Evolutionary conservation across 2,113 vertebrate species (phyloP), one percentile per base, ranked within the genome.

Genomic region (Rhagologus leucostigma): DNA sequence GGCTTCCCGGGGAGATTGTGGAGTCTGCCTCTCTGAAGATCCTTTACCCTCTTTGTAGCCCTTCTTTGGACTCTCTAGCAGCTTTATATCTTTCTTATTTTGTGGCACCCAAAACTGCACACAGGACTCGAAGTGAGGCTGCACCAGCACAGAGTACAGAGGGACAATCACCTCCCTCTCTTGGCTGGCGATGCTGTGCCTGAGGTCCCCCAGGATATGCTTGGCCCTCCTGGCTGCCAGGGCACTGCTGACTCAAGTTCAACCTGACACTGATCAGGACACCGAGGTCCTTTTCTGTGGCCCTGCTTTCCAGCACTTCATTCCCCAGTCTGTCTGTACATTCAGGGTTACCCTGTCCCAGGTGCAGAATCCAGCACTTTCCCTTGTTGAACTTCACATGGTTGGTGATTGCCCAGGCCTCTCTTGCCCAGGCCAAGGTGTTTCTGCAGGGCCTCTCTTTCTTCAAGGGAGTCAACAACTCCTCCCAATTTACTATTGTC

Each of bases 171-270:
- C 11, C 16, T 59, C 27, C 17, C 22, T 68, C 1, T 1, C 11
- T 11, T 10, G 7, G 17, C 32, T 68, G 32, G 44, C 0, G 0
- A 18, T 32, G 21, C 26, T 68, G 37, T 50, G 18, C 35, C 30
- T 41, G 32, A 33, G 52, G 52, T 11, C 4, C 9, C 13, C 2
- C 26, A 41, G 24, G 30, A 32, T 7, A 23, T 0, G 5, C 4
- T 35, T 75, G 20, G 35, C 13, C 30, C 26, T 75, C 35, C 42
- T 42, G 71, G 26, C 44, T 59, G 32, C 7, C 59, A 41, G 30
- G 50, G n/a, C 42, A 41, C 42, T 56, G 50, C 52, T 76, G 52
- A 19, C 32, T 67, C 9, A 11, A 18, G 4, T 32, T 26, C 21
- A 86, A 10, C 14, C 32, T 67, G 37, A 14, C 26, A 9, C 0